phyloP scores from a whole-genome alignment of 2,888 invertebrate species.

The Portevinia maculata region DNA sequence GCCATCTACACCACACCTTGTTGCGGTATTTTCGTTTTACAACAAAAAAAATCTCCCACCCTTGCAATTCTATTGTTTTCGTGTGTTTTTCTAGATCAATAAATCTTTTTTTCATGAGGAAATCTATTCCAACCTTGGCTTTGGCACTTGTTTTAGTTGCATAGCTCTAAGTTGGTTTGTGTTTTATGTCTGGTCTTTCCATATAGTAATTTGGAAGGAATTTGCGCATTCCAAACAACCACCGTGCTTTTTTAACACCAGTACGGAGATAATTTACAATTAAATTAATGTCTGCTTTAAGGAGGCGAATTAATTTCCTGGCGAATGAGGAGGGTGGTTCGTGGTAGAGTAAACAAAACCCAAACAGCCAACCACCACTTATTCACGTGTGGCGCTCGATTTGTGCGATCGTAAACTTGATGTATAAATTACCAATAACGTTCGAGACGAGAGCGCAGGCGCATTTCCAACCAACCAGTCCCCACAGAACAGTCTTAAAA shows the following conservation, averaged over 20 bases:
- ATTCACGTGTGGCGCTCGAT: conserved; percentile 63
- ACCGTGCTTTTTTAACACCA: conserved; percentile 36
- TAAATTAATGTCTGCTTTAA: conserved; percentile 28
- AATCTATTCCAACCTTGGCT: conserved; percentile 43
- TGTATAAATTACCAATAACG: conserved; percentile 73
- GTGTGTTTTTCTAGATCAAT: not conserved
- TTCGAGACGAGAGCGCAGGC: conserved; percentile 69
- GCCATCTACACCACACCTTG: conserved; percentile 62
- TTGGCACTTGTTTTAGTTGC: conserved; percentile 12
- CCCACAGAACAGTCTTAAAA: conserved; percentile 50
- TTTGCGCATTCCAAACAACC: conserved; percentile 39
- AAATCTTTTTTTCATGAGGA: conserved; percentile 22
- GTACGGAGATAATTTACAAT: conserved; percentile 42
- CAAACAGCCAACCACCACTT: conserved; percentile 45
- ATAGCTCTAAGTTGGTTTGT: conserved; percentile 4
- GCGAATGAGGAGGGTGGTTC: conserved; percentile 33
- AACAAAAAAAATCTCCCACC: conserved; percentile 17
- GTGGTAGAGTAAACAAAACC: conserved; percentile 1
- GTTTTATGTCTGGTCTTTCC: not conserved
- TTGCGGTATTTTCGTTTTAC: conserved; percentile 36
- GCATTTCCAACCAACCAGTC: conserved; percentile 47
- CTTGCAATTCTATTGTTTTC: conserved; percentile 49
- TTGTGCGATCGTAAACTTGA: conserved; percentile 54
- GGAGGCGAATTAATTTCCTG: conserved; percentile 8
- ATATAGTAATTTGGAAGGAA: conserved; percentile 37